These are phyloP conservation scores for Myrmecobius fasciatus DNA, from an alignment of 2,113 vertebrate species.

Conservation along the genomic window DNA sequence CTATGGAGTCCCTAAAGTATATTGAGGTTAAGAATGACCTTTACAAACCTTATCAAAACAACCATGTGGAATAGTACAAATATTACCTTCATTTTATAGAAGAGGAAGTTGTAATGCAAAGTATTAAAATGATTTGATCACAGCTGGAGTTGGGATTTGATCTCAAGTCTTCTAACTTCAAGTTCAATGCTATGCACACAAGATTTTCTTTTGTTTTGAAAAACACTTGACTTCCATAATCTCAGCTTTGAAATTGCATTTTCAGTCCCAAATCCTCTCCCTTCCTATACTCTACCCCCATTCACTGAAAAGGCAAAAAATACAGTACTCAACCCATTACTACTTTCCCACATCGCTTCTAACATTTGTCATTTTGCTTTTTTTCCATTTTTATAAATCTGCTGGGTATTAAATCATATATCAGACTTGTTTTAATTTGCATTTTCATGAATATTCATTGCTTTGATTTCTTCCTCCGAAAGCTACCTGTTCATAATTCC, in stretches of 20 bases:
- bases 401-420: neutral
- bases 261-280: neutral
- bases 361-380: neutral
- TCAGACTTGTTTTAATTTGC: neutral
- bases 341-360: neutral
- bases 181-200: neutral
- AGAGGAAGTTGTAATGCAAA: neutral
- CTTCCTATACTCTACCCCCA: neutral
- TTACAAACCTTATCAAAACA: neutral
- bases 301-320: neutral
- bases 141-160: neutral
- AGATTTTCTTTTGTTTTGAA: neutral
- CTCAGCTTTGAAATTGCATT: neutral
- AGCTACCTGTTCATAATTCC: neutral
- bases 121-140: neutral
- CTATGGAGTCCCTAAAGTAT: neutral
- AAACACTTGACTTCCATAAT: neutral
- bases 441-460: neutral
- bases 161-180: neutral
- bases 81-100: neutral
- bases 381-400: neutral
- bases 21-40: neutral
- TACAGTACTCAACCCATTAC: neutral
- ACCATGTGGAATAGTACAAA: neutral
- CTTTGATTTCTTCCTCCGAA: neutral